Evolutionary conservation across 2,797 vertebrate genomes (phyloP).

Genomic region (Benthosema pterotum): DNA sequence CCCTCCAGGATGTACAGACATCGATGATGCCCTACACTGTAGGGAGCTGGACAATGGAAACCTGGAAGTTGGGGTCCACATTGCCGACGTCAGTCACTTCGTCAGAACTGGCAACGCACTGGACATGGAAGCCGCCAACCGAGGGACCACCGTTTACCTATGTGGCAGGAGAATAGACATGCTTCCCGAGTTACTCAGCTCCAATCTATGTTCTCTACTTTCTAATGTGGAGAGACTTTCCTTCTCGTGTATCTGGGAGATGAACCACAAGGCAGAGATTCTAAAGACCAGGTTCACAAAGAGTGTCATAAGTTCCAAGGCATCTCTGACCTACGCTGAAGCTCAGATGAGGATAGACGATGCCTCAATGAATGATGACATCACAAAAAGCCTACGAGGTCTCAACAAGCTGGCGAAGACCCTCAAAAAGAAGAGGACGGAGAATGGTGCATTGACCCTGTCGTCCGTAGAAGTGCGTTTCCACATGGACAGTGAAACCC

Average conservation of each 20-base stretch:
- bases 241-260: slow-evolving; percentile 98
- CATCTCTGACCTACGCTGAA: slow-evolving; percentile 95
- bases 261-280: slow-evolving; percentile 90
- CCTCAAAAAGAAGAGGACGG: slow-evolving; percentile 88
- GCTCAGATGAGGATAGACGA: slow-evolving; percentile 98
- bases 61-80: slow-evolving; percentile 96
- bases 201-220: slow-evolving; percentile 94
- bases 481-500: slow-evolving; percentile 98
- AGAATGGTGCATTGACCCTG: slow-evolving; percentile 94
- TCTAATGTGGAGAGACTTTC: slow-evolving; percentile 96
- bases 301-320: slow-evolving; percentile 97
- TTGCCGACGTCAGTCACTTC: slow-evolving; percentile 97
- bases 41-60: slow-evolving; percentile 89
- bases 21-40: slow-evolving; percentile 94
- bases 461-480: slow-evolving; percentile 97
- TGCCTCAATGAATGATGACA: slow-evolving; percentile 85
- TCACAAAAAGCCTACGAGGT: slow-evolving; percentile 88
- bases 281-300: slow-evolving; percentile 92
- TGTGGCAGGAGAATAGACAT: slow-evolving; percentile 99
- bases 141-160: slow-evolving; percentile 96
- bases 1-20: slow-evolving; percentile 97
- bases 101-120: slow-evolving; percentile 94
- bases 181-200: slow-evolving; percentile 97
- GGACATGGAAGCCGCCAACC: slow-evolving; percentile 93
- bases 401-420: slow-evolving; percentile 95